A percentile compares a stretch with the other conserved stretches of the same genome.
These are phyloP conservation scores for Indri indri DNA, from an alignment of 2,113 vertebrate genomes.

Conservation along the genomic window DNA sequence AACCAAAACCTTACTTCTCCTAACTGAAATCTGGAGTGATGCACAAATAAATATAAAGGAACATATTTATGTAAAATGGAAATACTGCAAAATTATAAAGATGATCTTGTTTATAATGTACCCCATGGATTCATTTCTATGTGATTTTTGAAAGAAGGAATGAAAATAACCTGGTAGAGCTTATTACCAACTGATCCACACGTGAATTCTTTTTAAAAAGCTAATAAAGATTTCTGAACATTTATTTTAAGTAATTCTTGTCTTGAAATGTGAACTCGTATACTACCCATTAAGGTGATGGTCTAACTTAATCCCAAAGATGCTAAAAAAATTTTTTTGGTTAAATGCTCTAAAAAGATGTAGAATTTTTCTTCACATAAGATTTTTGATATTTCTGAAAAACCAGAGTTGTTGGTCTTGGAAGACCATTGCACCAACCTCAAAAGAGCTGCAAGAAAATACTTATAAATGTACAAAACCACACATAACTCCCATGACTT, in stretches of 20 bases:
- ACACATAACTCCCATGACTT: neutral
- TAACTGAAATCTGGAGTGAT: constrained; percentile 37
- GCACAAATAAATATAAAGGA: neutral
- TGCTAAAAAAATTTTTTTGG: neutral
- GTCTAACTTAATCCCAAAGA: constrained; percentile 18
- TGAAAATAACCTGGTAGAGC: neutral
- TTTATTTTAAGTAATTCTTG: constrained; percentile 5
- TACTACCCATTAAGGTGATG: constrained; percentile 10
- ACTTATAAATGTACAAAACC: neutral
- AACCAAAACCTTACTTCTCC: neutral
- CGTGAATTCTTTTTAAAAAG: constrained; percentile 28
- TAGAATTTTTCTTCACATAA: constrained; percentile 25
- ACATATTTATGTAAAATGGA: neutral
- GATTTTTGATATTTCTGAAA: constrained; percentile 37
- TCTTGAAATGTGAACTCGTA: constrained; percentile 21
- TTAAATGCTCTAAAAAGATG: neutral
- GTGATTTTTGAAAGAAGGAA: constrained; percentile 32
- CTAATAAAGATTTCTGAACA: constrained; percentile 21
- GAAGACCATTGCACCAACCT: neutral
- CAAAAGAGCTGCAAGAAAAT: constrained; percentile 29
- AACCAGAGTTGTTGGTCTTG: neutral
- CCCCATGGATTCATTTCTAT: neutral
- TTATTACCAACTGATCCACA: neutral
- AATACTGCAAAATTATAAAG: constrained; percentile 31
- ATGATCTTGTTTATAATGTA: constrained; percentile 3